Base-by-base conservation (phyloP, 2,888 invertebrate species). In the Phaedon cochleariae region DNA sequence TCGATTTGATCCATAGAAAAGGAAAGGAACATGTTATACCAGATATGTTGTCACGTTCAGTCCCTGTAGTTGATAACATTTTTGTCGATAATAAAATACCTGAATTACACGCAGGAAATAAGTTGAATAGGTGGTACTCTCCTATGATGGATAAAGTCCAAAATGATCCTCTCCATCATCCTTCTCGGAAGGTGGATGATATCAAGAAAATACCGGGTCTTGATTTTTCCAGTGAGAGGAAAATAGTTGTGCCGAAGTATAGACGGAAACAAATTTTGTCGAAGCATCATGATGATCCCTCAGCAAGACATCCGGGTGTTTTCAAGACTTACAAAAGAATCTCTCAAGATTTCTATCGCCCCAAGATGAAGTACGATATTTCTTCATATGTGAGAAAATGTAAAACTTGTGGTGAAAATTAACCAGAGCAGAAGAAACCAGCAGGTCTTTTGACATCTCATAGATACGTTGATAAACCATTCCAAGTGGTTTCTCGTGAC, bases 201-300 rank as follows among this genome's bases (percentile, higher is more conserved):
- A 18, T 46, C 52, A 46, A 52, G 5, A 34, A 41, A 26, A 64
- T 53, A 6, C 62, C 62, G 5, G 34, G 71, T 21, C 22, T 37
- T 7, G 48, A 53, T 12, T 52, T 58, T 7, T n/a, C 55, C 18
- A 65, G 63, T 34, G 12, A 57, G 17, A 72, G 69, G 71, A 72
- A 72, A 52, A 18, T 63, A 15, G 65, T 71, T 2, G 65, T 71
- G 18, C 72, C 69, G 9, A 66, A 63, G n/a, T 57, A 59, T n/a
- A 57, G 63, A n/a, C 29, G 66, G 4, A 37, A 46, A 20, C 7
- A 55, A 17, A n/a, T 62, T 9, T 48, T 64, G 10, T 12, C 2
- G 3, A 20, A 21, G 10, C 29, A 48, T n/a, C 67, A 67, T 48
- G 62, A 65, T 18, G 49, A 46, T 49, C 61, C 53, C 10, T 26